phyloP scores from a whole-genome alignment of 2,888 invertebrate species.

The Dicyrtoma fusca region DNA sequence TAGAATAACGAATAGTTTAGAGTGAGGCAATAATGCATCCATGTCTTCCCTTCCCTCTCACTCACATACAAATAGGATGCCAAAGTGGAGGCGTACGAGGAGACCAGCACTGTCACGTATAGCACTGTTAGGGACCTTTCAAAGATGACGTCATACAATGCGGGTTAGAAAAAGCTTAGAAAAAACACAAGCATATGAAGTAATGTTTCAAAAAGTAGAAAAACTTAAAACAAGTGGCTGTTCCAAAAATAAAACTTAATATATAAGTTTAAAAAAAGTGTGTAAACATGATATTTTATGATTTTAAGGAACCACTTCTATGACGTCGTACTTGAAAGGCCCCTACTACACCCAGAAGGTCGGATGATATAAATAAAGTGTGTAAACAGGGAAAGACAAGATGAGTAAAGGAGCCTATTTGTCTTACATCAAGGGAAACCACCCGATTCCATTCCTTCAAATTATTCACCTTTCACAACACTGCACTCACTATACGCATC shows the following conservation, averaged over 20 bases:
- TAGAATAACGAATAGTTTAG: constrained; percentile 7
- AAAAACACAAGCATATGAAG: no score
- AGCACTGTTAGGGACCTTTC: no score
- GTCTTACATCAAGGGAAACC: constrained; percentile 21
- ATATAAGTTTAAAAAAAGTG: neutral
- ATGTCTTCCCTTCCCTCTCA: neutral
- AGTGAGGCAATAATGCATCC: neutral
- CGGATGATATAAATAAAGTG: constrained; percentile 10
- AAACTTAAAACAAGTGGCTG: no score
- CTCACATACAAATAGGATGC: neutral
- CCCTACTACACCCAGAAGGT: neutral
- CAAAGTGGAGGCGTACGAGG: no score
- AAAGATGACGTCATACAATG: no score
- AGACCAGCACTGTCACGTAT: no score
- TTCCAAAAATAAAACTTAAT: no score
- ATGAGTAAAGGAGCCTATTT: constrained; percentile 22
- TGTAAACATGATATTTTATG: no score
- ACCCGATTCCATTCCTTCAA: constrained; percentile 8
- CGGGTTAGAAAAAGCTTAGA: no score
- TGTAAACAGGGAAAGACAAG: neutral
- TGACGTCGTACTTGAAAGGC: neutral
- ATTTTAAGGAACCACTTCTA: no score
- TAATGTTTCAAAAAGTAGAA: no score
- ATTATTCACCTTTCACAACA: constrained; percentile 7
- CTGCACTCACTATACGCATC: no score